phyloP scores from a whole-genome alignment of 2,888 invertebrate species.

The Unio delphinus region DNA sequence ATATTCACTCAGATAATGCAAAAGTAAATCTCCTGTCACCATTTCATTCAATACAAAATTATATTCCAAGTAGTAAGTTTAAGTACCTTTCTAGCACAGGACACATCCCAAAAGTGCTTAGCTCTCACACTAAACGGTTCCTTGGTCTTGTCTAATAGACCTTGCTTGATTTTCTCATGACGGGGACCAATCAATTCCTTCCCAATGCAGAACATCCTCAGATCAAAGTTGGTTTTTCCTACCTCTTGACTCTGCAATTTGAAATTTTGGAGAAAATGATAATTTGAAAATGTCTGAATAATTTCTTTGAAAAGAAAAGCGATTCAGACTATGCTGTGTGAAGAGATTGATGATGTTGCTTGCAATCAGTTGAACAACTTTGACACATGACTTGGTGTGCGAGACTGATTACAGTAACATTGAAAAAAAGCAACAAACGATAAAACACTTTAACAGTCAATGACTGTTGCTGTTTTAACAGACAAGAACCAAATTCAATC shows the following conservation, averaged over 20 bases:
- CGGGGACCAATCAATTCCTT: constrained; percentile 76
- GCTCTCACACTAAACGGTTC: constrained; percentile 93
- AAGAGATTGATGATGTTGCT: no score
- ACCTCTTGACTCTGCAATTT: constrained; percentile 78
- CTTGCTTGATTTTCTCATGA: constrained; percentile 82
- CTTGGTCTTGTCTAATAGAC: constrained; percentile 80
- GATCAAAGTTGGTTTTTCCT: constrained; percentile 83
- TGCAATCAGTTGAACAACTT: no score
- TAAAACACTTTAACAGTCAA: no score
- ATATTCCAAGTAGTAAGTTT: no score
- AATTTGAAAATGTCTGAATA: neutral
- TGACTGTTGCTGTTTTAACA: no score
- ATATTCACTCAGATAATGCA: no score
- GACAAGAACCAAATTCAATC: no score
- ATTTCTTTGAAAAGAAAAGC: neutral
- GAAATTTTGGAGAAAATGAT: neutral
- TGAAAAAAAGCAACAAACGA: no score
- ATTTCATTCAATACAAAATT: no score
- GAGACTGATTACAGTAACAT: no score
- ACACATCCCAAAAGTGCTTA: constrained; percentile 92
- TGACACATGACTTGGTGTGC: no score
- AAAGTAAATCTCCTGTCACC: no score
- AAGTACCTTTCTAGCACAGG: constrained; percentile 61
- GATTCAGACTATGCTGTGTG: neutral
- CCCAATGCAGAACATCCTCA: constrained; percentile 83